Evolutionary conservation across 2,888 invertebrate genomes (phyloP).

Genomic region (Cantharis rustica): DNA sequence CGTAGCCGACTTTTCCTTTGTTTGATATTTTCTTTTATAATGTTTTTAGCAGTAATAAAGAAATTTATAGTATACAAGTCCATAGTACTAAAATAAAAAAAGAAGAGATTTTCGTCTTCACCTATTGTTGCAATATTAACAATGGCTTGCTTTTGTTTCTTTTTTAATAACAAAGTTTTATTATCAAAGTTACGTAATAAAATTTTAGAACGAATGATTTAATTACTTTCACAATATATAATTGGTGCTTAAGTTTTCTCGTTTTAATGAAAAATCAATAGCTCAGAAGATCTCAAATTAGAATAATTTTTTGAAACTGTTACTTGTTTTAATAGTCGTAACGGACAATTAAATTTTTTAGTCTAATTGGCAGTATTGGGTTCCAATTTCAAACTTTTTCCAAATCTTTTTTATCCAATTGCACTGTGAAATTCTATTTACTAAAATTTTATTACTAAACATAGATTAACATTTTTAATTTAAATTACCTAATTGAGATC

Average conservation of each 20-base stretch:
- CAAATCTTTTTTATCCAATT: background rate
- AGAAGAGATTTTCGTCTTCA: background rate
- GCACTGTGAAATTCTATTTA: background rate
- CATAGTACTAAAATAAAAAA: background rate
- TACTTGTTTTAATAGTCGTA: background rate
- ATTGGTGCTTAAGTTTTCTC: background rate
- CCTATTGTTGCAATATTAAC: background rate
- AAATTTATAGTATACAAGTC: background rate
- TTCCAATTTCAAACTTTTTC: background rate
- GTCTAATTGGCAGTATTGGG: background rate
- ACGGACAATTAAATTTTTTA: background rate
- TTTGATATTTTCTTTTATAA: background rate
- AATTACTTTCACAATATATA: background rate
- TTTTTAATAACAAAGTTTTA: background rate
- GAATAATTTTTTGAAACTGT: background rate
- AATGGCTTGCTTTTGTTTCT: background rate
- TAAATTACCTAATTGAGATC: background rate
- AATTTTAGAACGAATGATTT: background rate
- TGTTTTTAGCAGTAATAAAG: background rate
- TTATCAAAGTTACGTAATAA: background rate
- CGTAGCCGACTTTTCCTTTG: background rate
- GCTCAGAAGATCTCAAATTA: background rate
- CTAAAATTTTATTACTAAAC: background rate
- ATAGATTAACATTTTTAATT: background rate
- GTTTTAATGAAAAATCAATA: background rate